Evolutionary conservation across 2,797 vertebrate genomes (phyloP).

Genomic region (Discoglossus pictus): DNA sequence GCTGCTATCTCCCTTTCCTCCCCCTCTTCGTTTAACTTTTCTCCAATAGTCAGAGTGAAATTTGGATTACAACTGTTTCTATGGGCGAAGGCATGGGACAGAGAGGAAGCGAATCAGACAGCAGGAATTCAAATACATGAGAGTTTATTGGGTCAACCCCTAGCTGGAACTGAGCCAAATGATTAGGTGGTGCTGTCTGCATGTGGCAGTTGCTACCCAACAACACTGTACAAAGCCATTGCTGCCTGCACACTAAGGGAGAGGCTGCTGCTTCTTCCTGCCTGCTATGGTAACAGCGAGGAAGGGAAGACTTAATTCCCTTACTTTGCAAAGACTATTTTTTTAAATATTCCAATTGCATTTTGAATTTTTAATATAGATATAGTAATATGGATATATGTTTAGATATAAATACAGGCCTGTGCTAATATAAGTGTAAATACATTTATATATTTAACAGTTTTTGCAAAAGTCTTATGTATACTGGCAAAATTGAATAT

Average conservation of each 20-base stretch:
- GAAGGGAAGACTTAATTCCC: background rate
- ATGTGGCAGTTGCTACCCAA: constrained; percentile 16
- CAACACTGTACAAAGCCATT: constrained; percentile 46
- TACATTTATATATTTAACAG: too few relatives aligned
- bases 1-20: constrained; percentile 67
- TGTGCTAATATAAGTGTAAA: too few relatives aligned
- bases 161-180: constrained; percentile 61
- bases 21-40: constrained; percentile 42
- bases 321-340: too few relatives aligned
- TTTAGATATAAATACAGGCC: too few relatives aligned
- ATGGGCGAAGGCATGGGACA: constrained; percentile 42
- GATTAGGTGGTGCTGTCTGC: constrained; percentile 50
- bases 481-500: too few relatives aligned
- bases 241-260: constrained; percentile 26
- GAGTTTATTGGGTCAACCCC: constrained; percentile 67
- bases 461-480: too few relatives aligned
- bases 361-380: too few relatives aligned
- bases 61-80: constrained; percentile 62
- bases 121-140: constrained; percentile 62
- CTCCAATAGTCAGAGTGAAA: constrained; percentile 58
- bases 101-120: constrained; percentile 65
- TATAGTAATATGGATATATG: too few relatives aligned
- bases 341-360: too few relatives aligned
- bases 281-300: constrained; percentile 27
- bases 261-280: constrained; percentile 22